These are phyloP conservation scores for Protaetia brevitarsis DNA, from an alignment of 1,140 invertebrate genomes.

Conservation along the genomic window DNA sequence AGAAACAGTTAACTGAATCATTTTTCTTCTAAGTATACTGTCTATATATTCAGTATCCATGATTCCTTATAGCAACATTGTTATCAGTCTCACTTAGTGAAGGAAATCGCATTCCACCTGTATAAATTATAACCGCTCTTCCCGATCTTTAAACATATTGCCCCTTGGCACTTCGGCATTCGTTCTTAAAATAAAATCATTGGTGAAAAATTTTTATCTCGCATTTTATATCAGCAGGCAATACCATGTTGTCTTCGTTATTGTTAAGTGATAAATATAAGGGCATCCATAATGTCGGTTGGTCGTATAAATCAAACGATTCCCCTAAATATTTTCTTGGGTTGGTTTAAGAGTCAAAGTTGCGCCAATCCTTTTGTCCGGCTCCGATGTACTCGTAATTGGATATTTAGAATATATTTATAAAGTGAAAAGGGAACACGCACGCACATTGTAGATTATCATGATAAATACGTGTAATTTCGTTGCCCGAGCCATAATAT, in stretches of 20 bases:
- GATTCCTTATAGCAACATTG: no score
- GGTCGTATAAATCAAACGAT: background rate
- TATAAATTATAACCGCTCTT: no score
- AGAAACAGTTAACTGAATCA: no score
- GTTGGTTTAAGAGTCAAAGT: slow-evolving; percentile 1
- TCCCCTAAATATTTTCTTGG: background rate
- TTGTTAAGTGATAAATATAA: background rate
- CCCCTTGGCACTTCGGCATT: background rate
- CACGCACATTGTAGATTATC: slow-evolving; percentile 8
- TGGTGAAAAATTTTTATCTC: background rate
- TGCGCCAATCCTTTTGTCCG: background rate
- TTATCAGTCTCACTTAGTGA: no score
- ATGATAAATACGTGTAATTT: slow-evolving; percentile 15
- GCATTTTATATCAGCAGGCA: background rate
- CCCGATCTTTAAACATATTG: no score
- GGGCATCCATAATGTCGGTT: background rate
- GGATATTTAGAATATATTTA: slow-evolving; percentile 16
- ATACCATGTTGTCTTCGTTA: background rate
- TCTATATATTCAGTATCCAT: no score
- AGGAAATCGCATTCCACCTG: no score
- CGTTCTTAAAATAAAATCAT: background rate
- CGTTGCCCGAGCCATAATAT: background rate
- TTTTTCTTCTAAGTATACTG: no score
- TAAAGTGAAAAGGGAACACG: background rate
- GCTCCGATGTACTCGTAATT: background rate